Conservation (phyloP, 2,113 vertebrate species). For the human region GRCh38 chr3:184203001-184203500, state of each 20-base stretch:
- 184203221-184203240: no score
- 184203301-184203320: rapidly evolving
- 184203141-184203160: no score
- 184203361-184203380: no score
- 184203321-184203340: no score
- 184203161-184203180: no score
- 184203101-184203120: background rate
- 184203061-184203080: background rate
- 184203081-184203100: background rate
- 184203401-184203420: background rate
- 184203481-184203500: background rate
- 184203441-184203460: background rate
- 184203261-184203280: no score
- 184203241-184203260: rapidly evolving
- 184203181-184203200: no score
- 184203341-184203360: no score
- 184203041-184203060: background rate
- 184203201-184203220: no score
- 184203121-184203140: no score
- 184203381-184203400: no score
- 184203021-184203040: conserved; percentile 7
- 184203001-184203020: background rate
- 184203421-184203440: background rate
- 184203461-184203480: background rate
- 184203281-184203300: no score